Conservation (phyloP, 2,888 invertebrate genomes). For the Idaea dimidiata region DNA sequence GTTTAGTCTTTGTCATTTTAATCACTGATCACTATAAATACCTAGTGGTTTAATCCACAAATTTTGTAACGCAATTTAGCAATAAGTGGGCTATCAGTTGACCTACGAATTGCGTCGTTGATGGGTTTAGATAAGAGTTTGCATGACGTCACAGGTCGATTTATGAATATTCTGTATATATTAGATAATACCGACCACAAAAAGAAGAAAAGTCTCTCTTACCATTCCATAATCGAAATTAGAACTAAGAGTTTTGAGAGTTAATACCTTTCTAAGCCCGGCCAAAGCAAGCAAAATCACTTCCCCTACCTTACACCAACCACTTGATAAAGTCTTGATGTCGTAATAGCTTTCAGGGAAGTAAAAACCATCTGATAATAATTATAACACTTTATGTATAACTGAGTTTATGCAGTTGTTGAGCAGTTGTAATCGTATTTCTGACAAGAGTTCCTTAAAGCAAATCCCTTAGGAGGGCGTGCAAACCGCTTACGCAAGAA, state of each 20-base stretch:
- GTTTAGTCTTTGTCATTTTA: slow-evolving; percentile 13
- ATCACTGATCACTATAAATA: slow-evolving; percentile 7
- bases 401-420: slow-evolving; percentile 26
- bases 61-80: slow-evolving; percentile 58
- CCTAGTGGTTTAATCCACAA: slow-evolving; percentile 27
- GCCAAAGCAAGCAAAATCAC: slow-evolving; percentile 20
- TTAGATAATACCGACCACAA: slow-evolving; percentile 12
- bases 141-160: slow-evolving; percentile 54
- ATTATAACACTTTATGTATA: slow-evolving; percentile 38
- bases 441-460: slow-evolving; percentile 42
- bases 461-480: slow-evolving; percentile 65
- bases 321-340: slow-evolving; percentile 25
- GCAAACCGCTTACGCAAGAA: slow-evolving; percentile 65
- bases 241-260: slow-evolving; percentile 20
- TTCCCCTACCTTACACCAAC: slow-evolving; percentile 23
- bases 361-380: slow-evolving; percentile 41
- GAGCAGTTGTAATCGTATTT: slow-evolving; percentile 28
- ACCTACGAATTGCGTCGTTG: slow-evolving; percentile 59
- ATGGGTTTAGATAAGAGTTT: slow-evolving; percentile 37
- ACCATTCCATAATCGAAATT: slow-evolving; percentile 2
- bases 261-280: slow-evolving; percentile 10
- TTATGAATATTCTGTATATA: slow-evolving; percentile 16
- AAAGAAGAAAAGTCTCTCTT: not conserved
- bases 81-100: slow-evolving; percentile 68
- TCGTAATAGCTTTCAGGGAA: slow-evolving; percentile 49